Evolutionary conservation across 2,888 invertebrate genomes (phyloP).

Genomic region (Hyposoter dolosus): DNA sequence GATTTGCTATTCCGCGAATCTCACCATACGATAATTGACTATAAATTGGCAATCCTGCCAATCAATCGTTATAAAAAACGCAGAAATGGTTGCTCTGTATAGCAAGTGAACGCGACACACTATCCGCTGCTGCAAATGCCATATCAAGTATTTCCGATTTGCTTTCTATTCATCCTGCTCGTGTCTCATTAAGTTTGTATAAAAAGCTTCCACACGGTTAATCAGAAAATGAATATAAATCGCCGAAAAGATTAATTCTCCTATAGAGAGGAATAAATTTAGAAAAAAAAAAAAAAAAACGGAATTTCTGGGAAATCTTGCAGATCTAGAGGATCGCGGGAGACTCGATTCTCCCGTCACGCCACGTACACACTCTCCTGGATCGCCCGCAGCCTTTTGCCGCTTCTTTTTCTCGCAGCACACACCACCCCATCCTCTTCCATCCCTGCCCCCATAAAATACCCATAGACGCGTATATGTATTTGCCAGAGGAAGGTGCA

Average conservation of each 20-base stretch:
- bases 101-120: conserved; percentile 26
- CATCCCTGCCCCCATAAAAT: conserved; percentile 40
- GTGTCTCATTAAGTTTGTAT: background rate
- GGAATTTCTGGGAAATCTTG: conserved; percentile 81
- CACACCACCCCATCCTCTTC: conserved; percentile 49
- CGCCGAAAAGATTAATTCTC: conserved; percentile 24
- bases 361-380: conserved; percentile 41
- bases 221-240: conserved; percentile 36
- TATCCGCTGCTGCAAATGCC: conserved; percentile 17
- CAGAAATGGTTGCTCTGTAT: conserved; percentile 30
- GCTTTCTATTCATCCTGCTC: background rate
- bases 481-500: background rate
- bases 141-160: background rate
- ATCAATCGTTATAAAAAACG: conserved; percentile 83
- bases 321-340: conserved; percentile 66
- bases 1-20: conserved; percentile 82
- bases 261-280: conserved; percentile 75
- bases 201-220: background rate
- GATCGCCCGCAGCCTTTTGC: conserved; percentile 60
- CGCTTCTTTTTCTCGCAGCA: conserved; percentile 47
- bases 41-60: conserved; percentile 83
- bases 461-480: background rate
- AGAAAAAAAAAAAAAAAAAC: conserved; percentile 56
- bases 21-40: conserved; percentile 79
- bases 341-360: conserved; percentile 58